Conservation (phyloP, 2,888 invertebrate species). For the Philaethria dido region DNA sequence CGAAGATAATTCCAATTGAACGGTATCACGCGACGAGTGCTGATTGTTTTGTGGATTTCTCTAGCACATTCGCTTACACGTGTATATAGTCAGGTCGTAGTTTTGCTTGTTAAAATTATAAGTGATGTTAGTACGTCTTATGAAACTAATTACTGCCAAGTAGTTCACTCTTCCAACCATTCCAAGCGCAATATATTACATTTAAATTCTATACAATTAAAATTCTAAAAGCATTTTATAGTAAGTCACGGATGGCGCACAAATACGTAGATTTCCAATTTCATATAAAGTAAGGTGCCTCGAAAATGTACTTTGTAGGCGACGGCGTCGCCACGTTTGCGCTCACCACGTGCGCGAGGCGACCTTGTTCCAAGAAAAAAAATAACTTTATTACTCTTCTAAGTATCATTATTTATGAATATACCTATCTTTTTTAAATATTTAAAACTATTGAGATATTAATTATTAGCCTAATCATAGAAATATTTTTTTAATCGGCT, state of each 20-base stretch:
- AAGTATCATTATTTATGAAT: conserved; percentile 28
- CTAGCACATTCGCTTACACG: conserved; percentile 46
- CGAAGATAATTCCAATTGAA: conserved; percentile 35
- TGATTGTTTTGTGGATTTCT: conserved; percentile 27
- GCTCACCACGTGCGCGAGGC: conserved; percentile 36
- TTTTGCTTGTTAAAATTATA: conserved; percentile 53
- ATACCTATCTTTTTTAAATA: conserved; percentile 27
- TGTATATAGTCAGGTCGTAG: conserved; percentile 68
- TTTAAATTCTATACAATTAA: conserved; percentile 25
- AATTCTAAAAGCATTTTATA: conserved; percentile 26
- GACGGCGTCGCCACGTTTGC: conserved; percentile 45
- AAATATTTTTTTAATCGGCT: conserved; percentile 28
- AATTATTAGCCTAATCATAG: conserved; percentile 24
- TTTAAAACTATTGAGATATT: conserved; percentile 24
- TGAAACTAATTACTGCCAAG: conserved; percentile 36
- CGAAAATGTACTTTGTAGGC: conserved; percentile 65
- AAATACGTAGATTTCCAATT: conserved; percentile 52
- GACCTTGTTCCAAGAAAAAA: conserved; percentile 17
- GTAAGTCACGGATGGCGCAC: conserved; percentile 58
- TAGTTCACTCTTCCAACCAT: conserved; percentile 39
- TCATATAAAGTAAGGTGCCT: conserved; percentile 53
- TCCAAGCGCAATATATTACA: conserved; percentile 36
- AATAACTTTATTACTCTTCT: conserved; percentile 26
- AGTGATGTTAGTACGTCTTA: conserved; percentile 59
- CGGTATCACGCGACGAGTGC: conserved; percentile 28